phyloP scores from a whole-genome alignment of 1,140 invertebrate genomes.

The Eueides isabella region DNA sequence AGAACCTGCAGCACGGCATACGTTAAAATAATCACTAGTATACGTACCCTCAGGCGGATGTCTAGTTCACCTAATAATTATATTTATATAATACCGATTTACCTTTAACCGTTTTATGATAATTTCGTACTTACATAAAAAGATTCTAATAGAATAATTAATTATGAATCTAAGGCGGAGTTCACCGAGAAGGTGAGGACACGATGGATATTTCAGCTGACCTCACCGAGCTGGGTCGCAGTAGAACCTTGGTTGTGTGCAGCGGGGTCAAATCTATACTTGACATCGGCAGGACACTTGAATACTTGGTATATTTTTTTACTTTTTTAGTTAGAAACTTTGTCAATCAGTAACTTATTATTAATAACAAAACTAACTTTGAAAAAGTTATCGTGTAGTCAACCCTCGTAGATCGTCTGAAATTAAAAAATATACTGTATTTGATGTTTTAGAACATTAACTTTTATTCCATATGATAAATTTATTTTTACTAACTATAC shows the following conservation, averaged over 20 bases:
- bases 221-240: constrained; percentile 93
- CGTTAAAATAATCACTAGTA: not conserved
- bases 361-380: too few species aligned
- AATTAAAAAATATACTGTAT: too few species aligned
- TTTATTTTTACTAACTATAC: too few species aligned
- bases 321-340: not conserved
- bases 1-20: not conserved
- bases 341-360: too few species aligned
- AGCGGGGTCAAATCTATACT: constrained; percentile 98
- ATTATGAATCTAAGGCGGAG: constrained; percentile 88
- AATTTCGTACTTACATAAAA: not conserved
- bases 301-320: constrained; percentile 89
- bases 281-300: constrained; percentile 96
- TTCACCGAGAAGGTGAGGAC: constrained; percentile 93
- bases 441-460: too few species aligned
- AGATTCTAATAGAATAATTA: not conserved
- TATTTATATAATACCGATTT: not conserved
- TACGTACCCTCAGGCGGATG: not conserved
- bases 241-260: constrained; percentile 94
- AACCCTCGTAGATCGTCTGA: too few species aligned
- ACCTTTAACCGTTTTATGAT: not conserved
- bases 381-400: too few species aligned
- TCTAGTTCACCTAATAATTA: not conserved
- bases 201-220: constrained; percentile 98
- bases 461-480: too few species aligned